phyloP scores from a whole-genome alignment of 2,113 vertebrate genomes.

The Clarias batrachus region DNA sequence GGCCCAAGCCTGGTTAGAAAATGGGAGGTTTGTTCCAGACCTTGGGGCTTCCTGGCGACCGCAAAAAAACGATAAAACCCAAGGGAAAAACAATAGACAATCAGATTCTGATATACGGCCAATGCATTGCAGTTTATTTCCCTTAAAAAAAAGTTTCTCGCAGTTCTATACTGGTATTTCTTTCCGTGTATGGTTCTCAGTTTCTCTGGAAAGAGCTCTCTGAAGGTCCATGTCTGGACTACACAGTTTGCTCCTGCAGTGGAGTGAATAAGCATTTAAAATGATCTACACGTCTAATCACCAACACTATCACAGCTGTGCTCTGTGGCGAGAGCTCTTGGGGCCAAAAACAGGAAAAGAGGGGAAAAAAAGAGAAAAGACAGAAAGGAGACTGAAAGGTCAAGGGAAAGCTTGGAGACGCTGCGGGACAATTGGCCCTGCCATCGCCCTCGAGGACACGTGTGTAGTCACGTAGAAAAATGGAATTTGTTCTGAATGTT shows the following conservation, averaged over 20 bases:
- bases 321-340: neutral
- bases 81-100: no score
- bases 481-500: conserved; percentile 33
- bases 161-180: no score
- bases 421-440: conserved; percentile 8
- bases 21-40: no score
- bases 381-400: neutral
- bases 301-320: conserved; percentile 4
- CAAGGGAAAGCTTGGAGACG: neutral
- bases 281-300: neutral
- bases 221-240: no score
- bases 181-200: no score
- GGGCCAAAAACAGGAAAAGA: neutral
- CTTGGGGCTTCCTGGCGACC: no score
- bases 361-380: neutral
- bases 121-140: no score
- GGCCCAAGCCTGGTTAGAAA: no score
- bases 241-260: neutral
- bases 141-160: no score
- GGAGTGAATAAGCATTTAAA: neutral
- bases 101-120: no score
- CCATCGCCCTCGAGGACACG: conserved; percentile 9
- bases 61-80: no score
- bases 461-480: conserved; percentile 40
- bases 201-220: no score